A percentile compares a stretch with the other conserved stretches of the same genome.
Evolutionary conservation across 2,888 invertebrate genomes (phyloP).

Genomic region (Tetranychus piercei): DNA sequence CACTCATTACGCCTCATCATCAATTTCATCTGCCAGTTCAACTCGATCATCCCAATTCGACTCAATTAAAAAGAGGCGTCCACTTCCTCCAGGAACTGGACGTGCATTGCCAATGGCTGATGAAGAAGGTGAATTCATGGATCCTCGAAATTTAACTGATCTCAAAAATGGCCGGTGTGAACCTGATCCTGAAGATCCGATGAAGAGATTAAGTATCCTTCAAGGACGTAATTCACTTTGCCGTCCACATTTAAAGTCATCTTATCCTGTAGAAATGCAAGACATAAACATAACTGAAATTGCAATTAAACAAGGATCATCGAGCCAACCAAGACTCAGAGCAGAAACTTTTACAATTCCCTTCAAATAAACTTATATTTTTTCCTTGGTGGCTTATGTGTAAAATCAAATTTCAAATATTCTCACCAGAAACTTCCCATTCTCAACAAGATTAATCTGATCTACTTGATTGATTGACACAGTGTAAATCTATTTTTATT

Average conservation of each 20-base stretch:
- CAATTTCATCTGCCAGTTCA: neutral
- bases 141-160: conserved; percentile 21
- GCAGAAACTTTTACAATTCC: neutral
- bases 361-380: neutral
- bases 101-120: conserved; percentile 23
- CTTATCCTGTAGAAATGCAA: conserved; percentile 33
- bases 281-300: neutral
- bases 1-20: neutral
- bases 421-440: neutral
- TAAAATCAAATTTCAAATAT: neutral
- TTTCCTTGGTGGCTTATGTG: neutral
- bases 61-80: neutral
- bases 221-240: conserved; percentile 34
- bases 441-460: neutral
- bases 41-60: neutral
- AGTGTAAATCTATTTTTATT: neutral
- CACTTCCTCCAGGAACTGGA: conserved; percentile 17
- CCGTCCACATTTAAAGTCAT: conserved; percentile 33
- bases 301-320: conserved; percentile 1
- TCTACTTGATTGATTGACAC: neutral
- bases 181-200: conserved; percentile 28
- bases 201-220: conserved; percentile 24
- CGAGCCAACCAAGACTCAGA: neutral
- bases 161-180: conserved; percentile 24
- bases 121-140: conserved; percentile 26